phyloP scores from a whole-genome alignment of 2,888 invertebrate species.

The Ophioninae sp. region DNA sequence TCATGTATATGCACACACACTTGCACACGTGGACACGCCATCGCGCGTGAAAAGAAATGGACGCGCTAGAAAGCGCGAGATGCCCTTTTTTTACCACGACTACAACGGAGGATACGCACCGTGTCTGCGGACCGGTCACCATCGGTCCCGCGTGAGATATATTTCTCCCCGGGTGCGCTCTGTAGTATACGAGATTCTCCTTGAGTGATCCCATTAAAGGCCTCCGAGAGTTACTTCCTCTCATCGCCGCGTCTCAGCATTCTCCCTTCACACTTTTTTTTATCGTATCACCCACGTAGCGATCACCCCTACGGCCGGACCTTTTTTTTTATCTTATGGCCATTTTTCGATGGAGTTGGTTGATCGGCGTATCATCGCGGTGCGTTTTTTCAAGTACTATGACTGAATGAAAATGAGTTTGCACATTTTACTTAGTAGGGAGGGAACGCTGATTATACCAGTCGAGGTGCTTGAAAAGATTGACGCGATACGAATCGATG shows the following conservation, averaged over 20 bases:
- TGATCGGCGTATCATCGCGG: neutral
- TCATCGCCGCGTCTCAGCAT: slow-evolving; percentile 64
- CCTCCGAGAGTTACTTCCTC: slow-evolving; percentile 58
- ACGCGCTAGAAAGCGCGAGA: slow-evolving; percentile 47
- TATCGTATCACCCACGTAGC: slow-evolving; percentile 32
- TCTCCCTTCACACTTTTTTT: slow-evolving; percentile 35
- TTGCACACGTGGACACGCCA: slow-evolving; percentile 26
- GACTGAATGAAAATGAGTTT: neutral
- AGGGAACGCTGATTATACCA: too few species aligned
- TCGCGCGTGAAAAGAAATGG: slow-evolving; percentile 39
- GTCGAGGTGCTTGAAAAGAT: too few species aligned
- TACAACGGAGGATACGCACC: slow-evolving; percentile 40
- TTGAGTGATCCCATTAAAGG: slow-evolving; percentile 62
- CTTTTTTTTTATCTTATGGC: slow-evolving; percentile 26
- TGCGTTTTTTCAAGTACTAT: neutral
- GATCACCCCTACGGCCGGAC: neutral
- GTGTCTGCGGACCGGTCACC: slow-evolving; percentile 43
- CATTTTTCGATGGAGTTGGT: slow-evolving; percentile 24
- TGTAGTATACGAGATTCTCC: slow-evolving; percentile 53
- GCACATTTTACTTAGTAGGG: neutral
- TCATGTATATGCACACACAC: neutral
- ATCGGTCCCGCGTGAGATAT: slow-evolving; percentile 46
- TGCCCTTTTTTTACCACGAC: slow-evolving; percentile 44
- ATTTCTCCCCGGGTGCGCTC: slow-evolving; percentile 30
- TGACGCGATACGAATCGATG: too few species aligned